phyloP scores from a whole-genome alignment of 2,797 vertebrate species.

The Bradypodion ventrale region DNA sequence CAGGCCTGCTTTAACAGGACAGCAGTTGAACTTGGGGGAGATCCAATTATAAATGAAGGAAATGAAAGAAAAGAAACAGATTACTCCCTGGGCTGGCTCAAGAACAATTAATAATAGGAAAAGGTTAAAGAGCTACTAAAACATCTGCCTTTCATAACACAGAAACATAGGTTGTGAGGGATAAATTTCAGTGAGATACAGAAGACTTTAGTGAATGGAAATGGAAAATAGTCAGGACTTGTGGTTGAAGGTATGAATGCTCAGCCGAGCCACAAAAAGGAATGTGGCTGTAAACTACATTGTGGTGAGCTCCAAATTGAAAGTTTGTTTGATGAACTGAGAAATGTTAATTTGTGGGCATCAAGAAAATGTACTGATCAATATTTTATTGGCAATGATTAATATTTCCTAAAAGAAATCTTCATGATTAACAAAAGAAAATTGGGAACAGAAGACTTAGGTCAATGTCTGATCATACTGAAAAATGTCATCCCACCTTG shows the following conservation, averaged over 20 bases:
- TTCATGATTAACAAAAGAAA: slow-evolving; percentile 64
- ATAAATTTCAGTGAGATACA: neutral
- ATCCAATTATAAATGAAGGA: neutral
- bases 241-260: neutral
- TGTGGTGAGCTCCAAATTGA: neutral
- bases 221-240: neutral
- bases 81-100: neutral
- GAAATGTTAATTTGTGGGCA: neutral
- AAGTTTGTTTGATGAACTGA: slow-evolving; percentile 24
- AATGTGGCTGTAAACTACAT: accelerated
- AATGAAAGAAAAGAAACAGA: neutral
- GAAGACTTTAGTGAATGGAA: neutral
- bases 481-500: slow-evolving; percentile 54
- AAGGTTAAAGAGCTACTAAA: slow-evolving; percentile 7
- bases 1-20: neutral
- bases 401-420: slow-evolving; percentile 57
- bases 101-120: slow-evolving; percentile 1
- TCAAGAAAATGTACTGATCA: slow-evolving; percentile 32
- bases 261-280: neutral
- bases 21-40: neutral
- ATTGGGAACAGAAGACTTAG: slow-evolving; percentile 60
- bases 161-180: neutral
- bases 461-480: slow-evolving; percentile 59
- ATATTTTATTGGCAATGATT: slow-evolving; percentile 51
- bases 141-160: neutral